A percentile compares a stretch with the other conserved stretches of the same genome.
Evolutionary conservation across 2,888 invertebrate genomes (phyloP).

Genomic region (Epinotia demarniana): DNA sequence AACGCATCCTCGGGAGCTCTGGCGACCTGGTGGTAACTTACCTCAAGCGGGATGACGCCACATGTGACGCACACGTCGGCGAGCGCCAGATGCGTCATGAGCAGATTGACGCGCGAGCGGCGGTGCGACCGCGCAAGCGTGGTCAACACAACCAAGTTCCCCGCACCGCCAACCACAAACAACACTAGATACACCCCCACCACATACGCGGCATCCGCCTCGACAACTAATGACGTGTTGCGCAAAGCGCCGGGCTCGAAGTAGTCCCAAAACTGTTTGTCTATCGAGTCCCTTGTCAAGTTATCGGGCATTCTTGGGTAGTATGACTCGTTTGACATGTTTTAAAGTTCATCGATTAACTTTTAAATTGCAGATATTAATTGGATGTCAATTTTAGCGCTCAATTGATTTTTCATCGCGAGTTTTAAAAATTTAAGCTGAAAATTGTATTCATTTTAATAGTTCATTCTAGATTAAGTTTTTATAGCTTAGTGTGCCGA

Average conservation of each 20-base stretch:
- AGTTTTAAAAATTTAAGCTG: too few species aligned
- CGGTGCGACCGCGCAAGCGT: conserved; percentile 86
- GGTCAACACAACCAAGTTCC: conserved; percentile 89
- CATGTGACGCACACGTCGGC: conserved; percentile 93
- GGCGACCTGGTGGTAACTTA: too few species aligned
- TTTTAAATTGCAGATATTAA: background rate
- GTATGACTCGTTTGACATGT: conserved; percentile 14
- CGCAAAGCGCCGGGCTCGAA: conserved; percentile 57
- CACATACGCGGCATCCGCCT: conserved; percentile 57
- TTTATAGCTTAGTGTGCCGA: too few species aligned
- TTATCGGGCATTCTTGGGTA: conserved; percentile 13
- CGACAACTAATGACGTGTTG: conserved; percentile 47
- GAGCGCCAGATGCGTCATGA: conserved; percentile 91
- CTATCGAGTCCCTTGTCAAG: conserved; percentile 47
- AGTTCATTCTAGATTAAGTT: background rate
- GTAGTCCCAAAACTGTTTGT: conserved; percentile 72
- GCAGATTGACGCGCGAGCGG: conserved; percentile 89
- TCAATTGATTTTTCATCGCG: too few species aligned
- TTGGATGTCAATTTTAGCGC: too few species aligned
- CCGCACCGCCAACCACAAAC: conserved; percentile 87
- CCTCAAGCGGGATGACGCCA: conserved; percentile 90
- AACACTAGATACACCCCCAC: conserved; percentile 87
- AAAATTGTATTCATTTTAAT: too few species aligned
- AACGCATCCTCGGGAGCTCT: too few species aligned
- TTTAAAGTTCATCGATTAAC: background rate